Evolutionary conservation across 2,113 vertebrate genomes (phyloP), one percentile per base, ranked within the genome.

Genomic region (Thinocorus orbignyianus): DNA sequence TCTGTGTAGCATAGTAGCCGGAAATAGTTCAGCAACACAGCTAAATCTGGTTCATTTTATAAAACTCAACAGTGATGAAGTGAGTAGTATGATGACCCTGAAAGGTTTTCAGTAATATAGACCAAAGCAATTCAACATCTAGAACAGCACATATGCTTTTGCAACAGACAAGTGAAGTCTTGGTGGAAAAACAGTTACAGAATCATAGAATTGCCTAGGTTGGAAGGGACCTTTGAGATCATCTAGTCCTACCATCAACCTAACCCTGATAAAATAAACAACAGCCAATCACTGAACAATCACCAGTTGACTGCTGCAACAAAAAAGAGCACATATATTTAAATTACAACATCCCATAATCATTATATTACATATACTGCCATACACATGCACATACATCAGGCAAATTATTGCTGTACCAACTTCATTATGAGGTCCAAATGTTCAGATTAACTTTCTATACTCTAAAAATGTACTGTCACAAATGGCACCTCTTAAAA

Each of bases 61-160:
- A 30, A 25, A 73, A 44, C 41, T 31, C 13, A 5, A 5, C 0
- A 1, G 31, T 17, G 17, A 26, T n/a, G 33, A 28, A 39, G 9
- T 3, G 20, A 44, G 41, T 6, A 1, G n/a, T 5, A 8, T 6
- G n/a, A 41, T 46, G n/a, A 1, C 61, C 17, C 72, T 42, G 49
- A 13, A 82, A 72, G 42, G 12, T 30, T 88, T 51, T 20, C 55
- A 62, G 78, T 15, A n/a, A 30, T 3, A 26, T 0, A 68, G 39
- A 52, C 3, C 64, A 83, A 71, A 58, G 72, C 22, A 48, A 46
- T 12, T 30, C 55, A 83, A 33, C 35, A 33, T 2, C 48, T 16
- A 35, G 49, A 85, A 22, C 19, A 26, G 18, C n/a, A 14, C 19
- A 24, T 1, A 4, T 1, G 33, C 9, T 52, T 48, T 23, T 60